A percentile compares a stretch with the other conserved stretches of the same genome.
Evolutionary conservation across 2,797 vertebrate genomes (phyloP).

Genomic region (Lutra lutra): DNA sequence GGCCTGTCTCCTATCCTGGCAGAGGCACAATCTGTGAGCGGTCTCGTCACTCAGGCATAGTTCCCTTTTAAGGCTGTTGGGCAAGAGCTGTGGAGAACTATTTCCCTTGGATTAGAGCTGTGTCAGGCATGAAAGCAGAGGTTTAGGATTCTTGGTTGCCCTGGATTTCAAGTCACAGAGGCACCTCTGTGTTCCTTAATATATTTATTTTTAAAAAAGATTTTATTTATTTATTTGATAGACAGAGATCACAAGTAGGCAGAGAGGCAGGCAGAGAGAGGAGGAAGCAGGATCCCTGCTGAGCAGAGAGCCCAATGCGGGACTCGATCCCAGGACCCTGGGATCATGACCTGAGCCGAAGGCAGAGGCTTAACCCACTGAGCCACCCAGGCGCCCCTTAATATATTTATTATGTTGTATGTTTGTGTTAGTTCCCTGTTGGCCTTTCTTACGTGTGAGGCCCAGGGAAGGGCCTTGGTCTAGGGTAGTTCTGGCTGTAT

Average conservation of each 20-base stretch:
- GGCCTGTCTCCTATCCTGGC: not conserved
- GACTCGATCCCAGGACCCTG: no score
- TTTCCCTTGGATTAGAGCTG: not conserved
- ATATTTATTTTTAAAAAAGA: not conserved
- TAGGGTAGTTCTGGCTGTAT: not conserved
- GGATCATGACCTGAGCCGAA: no score
- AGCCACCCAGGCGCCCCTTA: not conserved
- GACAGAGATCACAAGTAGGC: no score
- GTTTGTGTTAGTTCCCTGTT: not conserved
- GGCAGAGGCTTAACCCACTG: no score
- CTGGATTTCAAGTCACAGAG: not conserved
- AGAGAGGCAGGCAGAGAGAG: no score
- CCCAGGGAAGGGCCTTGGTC: not conserved
- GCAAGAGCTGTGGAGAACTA: not conserved
- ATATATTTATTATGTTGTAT: not conserved
- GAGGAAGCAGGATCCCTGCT: no score
- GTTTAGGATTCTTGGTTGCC: not conserved
- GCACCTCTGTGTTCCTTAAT: not conserved
- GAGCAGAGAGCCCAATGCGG: no score
- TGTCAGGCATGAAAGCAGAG: not conserved
- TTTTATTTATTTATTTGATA: no score
- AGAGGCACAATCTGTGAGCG: not conserved
- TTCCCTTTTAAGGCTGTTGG: not conserved
- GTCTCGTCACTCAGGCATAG: not conserved
- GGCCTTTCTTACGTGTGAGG: not conserved